Percentiles rank a stretch among this genome's conserved stretches.
Conservation (phyloP, 2,888 invertebrate species). For the Camptogramma bilineatum region DNA sequence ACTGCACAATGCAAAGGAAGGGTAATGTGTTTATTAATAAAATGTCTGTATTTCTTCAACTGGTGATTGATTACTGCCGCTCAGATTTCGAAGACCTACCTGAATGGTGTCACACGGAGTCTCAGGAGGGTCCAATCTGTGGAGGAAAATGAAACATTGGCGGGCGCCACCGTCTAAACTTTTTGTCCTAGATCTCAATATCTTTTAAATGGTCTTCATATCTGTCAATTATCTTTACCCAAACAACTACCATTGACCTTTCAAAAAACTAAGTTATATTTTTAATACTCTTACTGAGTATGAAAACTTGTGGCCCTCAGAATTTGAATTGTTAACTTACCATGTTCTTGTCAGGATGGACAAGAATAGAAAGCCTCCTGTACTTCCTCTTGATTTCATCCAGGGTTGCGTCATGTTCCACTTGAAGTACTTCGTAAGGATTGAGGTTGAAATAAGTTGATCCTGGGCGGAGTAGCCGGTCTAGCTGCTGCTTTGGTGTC, state of each 20-base stretch:
- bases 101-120: conserved; percentile 62
- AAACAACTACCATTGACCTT: conserved; percentile 4
- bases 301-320: conserved; percentile 13
- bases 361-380: conserved; percentile 97
- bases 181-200: conserved; percentile 43
- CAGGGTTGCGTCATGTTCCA: conserved; percentile 94
- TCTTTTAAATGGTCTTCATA: background rate
- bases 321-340: conserved; percentile 55
- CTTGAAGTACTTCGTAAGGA: conserved; percentile 96
- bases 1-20: too few species aligned
- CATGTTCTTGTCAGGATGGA: conserved; percentile 99
- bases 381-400: conserved; percentile 99
- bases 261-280: conserved; percentile 2
- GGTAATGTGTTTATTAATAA: background rate
- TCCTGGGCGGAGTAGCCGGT: conserved; percentile 96
- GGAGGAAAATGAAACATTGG: conserved; percentile 84
- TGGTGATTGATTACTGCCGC: background rate
- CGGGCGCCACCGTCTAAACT: conserved; percentile 82
- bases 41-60: background rate
- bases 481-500: conserved; percentile 98
- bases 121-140: conserved; percentile 76
- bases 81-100: conserved; percentile 63
- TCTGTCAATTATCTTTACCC: background rate
- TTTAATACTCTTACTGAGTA: background rate
- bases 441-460: conserved; percentile 99